These are phyloP conservation scores for Perca flavescens DNA, from an alignment of 2,113 vertebrate species.

Conservation along the genomic window DNA sequence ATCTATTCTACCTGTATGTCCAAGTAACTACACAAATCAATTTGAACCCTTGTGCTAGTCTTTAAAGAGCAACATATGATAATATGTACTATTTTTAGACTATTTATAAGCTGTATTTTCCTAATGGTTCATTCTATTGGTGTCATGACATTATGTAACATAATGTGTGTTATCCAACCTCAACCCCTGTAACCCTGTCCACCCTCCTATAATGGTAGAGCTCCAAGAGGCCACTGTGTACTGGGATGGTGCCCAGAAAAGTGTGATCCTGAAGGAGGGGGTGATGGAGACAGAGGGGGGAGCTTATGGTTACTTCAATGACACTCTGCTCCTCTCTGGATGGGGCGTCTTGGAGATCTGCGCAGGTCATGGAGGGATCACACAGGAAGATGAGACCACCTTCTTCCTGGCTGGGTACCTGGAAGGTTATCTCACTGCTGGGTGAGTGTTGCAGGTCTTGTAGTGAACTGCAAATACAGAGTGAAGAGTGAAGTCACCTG, in stretches of 20 bases:
- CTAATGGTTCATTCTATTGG: constrained; percentile 6
- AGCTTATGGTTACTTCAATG: constrained; percentile 91
- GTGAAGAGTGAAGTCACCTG: background rate
- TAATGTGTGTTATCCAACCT: constrained; percentile 74
- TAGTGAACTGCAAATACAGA: background rate
- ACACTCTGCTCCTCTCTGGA: constrained; percentile 86
- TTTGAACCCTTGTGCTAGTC: background rate
- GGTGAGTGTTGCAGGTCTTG: constrained; percentile 81
- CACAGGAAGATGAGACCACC: constrained; percentile 82
- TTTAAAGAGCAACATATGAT: background rate
- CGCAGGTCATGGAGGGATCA: constrained; percentile 85
- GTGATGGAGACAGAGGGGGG: constrained; percentile 85
- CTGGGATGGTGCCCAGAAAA: constrained; percentile 86
- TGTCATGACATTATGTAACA: constrained; percentile 60
- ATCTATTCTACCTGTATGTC: background rate
- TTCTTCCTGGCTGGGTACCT: constrained; percentile 91
- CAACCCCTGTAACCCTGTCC: constrained; percentile 51
- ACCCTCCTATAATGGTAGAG: constrained; percentile 64
- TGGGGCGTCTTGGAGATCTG: constrained; percentile 90
- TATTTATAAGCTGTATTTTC: background rate
- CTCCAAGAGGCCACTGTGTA: constrained; percentile 85
- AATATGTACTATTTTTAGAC: background rate
- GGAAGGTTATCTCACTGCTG: constrained; percentile 91
- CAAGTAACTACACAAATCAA: background rate
- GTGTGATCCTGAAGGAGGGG: constrained; percentile 82